Base-by-base conservation (phyloP, 2,797 vertebrate genomes). In the Macrochelys suwanniensis region DNA sequence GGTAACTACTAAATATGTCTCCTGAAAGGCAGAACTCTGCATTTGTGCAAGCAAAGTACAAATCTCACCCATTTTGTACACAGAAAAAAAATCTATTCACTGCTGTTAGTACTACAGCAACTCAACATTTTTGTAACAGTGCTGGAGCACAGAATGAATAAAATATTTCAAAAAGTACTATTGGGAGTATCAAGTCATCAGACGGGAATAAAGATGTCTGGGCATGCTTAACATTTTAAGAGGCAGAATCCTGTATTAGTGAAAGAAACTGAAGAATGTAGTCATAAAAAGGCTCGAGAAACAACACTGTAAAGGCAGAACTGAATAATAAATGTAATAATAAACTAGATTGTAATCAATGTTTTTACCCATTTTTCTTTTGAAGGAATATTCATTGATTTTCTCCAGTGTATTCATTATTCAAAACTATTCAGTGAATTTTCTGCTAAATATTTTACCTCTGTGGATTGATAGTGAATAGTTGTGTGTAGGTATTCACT, bases 51-150 rank as follows among this genome's bases (percentile, higher is more conserved):
- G 12, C 5, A 89, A 95, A 84, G 88, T 76, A 86, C 13, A 86
- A 89, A 87, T 54, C 50, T 82, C 56, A 15, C 12, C n/a, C 54
- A 81, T 91, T 95, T 84, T 74, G 54, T 61, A 31, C 82, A 78
- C 65, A 25, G 11, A 23, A 5, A 0, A 3, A n/a, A 84, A 88
- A 85, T 65, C 42, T 80, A 31, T 80, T 93, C 80, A 11, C 49
- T 86, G 33, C 15, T 96, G 96, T 96, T 82, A 95, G 49, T 90
- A 91, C 94, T 95, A 86, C 59, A 71, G 82, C 80, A 91, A 82
- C 9, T 7, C 81, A 88, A 50, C 31, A 80, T 95, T 88, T 96
- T 50, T 90, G 50, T 76, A 94, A 90, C 47, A 78, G 7, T 19
- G 61, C 42, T 37, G 28, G 92, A 92, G 37, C 42, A 90, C 54